Conservation (phyloP, 2,888 invertebrate species). For the Spilosoma lubricipeda region DNA sequence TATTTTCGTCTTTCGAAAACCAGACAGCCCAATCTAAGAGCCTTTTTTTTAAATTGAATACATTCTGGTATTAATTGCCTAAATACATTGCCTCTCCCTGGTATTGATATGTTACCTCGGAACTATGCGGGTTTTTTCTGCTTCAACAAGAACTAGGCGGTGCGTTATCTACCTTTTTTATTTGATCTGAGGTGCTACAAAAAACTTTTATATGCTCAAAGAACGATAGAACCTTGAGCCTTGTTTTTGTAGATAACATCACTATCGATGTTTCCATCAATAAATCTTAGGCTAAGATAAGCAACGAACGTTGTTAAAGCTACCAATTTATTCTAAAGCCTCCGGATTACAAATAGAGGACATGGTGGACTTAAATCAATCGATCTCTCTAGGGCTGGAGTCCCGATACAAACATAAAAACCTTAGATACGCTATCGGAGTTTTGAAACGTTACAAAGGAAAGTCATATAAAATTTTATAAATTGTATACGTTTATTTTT, state of each 20-base stretch:
- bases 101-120: not conserved
- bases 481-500: not conserved
- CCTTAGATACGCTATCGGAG: not conserved
- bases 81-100: not conserved
- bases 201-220: not conserved
- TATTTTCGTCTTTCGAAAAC: too few relatives aligned
- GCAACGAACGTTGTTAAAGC: not conserved
- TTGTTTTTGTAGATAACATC: not conserved
- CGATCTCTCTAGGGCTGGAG: not conserved
- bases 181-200: too few relatives aligned
- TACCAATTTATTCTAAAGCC: not conserved
- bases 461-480: not conserved
- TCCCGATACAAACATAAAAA: not conserved
- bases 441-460: not conserved
- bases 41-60: not conserved
- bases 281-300: not conserved
- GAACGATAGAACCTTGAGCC: not conserved
- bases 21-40: too few relatives aligned
- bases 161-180: too few relatives aligned
- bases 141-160: too few relatives aligned
- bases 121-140: too few relatives aligned
- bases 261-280: not conserved
- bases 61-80: not conserved
- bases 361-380: not conserved
- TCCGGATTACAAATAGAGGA: not conserved